Conservation (phyloP, 2,888 invertebrate species). For the Orthonychiurus folsomi region DNA sequence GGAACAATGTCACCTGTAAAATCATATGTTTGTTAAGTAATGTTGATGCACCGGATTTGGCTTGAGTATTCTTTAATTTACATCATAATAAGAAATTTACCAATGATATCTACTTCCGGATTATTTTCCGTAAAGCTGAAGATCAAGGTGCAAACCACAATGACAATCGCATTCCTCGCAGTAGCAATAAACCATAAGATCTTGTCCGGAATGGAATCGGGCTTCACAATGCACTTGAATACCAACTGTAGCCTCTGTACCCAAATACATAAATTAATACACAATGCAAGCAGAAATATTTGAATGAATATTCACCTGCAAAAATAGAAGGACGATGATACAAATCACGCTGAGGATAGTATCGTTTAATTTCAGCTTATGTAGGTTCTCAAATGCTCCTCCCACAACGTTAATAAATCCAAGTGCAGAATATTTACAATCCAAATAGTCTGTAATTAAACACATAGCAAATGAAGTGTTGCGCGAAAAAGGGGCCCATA, state of each 20-base stretch:
- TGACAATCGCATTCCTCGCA: constrained; percentile 66
- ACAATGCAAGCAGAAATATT: not conserved
- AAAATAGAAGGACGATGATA: constrained; percentile 62
- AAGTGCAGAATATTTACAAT: constrained; percentile 59
- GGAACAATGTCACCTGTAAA: constrained; percentile 57
- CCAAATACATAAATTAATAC: too few species aligned
- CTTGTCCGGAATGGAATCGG: constrained; percentile 46
- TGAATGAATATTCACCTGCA: constrained; percentile 55
- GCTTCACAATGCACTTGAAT: constrained; percentile 21
- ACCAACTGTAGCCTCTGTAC: constrained; percentile 28
- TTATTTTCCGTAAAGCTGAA: constrained; percentile 22
- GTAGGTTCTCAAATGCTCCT: constrained; percentile 60
- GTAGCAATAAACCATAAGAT: constrained; percentile 63
- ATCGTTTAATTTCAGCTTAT: constrained; percentile 60
- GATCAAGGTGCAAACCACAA: constrained; percentile 59
- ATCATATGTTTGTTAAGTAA: constrained; percentile 11
- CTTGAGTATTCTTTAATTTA: not conserved
- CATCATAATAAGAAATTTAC: too few species aligned
- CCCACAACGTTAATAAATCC: constrained; percentile 72
- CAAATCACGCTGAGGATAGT: constrained; percentile 64
- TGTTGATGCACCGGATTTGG: not conserved
- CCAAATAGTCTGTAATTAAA: too few species aligned
- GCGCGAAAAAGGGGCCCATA: too few species aligned
- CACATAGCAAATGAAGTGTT: too few species aligned
- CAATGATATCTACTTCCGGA: constrained; percentile 21